Conservation (phyloP, 1,140 invertebrate species). For the Cardiocondyla obscurior region DNA sequence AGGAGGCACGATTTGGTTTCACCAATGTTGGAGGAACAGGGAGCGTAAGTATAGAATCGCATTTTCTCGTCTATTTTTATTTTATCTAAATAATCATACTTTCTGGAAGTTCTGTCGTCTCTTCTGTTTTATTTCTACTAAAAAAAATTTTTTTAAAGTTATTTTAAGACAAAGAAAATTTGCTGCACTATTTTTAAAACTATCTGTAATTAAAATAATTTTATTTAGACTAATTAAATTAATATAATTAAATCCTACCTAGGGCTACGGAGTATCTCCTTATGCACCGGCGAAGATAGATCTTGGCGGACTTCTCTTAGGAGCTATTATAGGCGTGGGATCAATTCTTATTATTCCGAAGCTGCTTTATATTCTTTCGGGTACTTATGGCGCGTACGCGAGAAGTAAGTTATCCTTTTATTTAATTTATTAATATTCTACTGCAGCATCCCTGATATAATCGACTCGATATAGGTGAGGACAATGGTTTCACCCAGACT, state of each 20-base stretch:
- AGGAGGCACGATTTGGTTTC: slow-evolving; percentile 81
- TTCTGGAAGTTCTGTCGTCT: background rate
- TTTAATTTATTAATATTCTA: slow-evolving; percentile 2
- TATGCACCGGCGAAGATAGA: slow-evolving; percentile 91
- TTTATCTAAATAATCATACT: background rate
- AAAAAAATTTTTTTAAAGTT: background rate
- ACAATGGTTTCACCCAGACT: slow-evolving; percentile 87
- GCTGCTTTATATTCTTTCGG: slow-evolving; percentile 88
- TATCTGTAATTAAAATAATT: no score
- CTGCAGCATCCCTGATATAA: background rate
- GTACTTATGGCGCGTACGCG: slow-evolving; percentile 87
- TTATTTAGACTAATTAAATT: no score
- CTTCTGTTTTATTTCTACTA: background rate
- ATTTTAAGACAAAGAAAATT: background rate
- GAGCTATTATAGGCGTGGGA: slow-evolving; percentile 91
- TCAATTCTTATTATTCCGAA: slow-evolving; percentile 91
- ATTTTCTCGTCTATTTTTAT: background rate
- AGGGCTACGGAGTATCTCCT: slow-evolving; percentile 84
- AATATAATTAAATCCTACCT: slow-evolving; percentile 13
- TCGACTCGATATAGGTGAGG: slow-evolving; percentile 84
- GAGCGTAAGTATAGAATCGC: slow-evolving; percentile 62
- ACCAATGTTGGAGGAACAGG: slow-evolving; percentile 76
- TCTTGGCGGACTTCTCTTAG: slow-evolving; percentile 90
- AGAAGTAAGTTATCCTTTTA: slow-evolving; percentile 85
- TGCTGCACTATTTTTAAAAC: no score